Percentiles rank a stretch among this genome's conserved stretches.
phyloP scores from a whole-genome alignment of 2,113 vertebrate genomes.

The Mormyrus lacerda region DNA sequence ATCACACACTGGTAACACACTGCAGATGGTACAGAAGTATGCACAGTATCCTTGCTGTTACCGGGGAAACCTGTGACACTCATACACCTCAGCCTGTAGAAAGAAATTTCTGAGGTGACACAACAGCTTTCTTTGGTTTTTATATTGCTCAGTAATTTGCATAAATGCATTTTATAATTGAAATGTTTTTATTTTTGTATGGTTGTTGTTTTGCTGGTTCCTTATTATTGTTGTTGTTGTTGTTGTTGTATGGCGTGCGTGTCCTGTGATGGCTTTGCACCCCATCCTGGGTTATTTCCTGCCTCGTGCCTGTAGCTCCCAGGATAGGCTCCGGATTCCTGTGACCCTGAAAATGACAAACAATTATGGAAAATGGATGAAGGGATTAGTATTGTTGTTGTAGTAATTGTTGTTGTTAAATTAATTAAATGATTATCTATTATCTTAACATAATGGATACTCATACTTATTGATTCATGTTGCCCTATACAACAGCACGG shows the following conservation, averaged over 20 bases:
- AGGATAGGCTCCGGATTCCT: background rate
- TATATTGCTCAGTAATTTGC: background rate
- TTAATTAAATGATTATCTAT: background rate
- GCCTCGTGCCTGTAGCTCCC: background rate
- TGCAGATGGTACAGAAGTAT: slow-evolving; percentile 21
- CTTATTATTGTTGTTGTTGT: background rate
- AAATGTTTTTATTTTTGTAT: background rate
- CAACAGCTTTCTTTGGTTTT: background rate
- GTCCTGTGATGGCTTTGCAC: background rate
- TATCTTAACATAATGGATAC: background rate
- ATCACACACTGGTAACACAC: slow-evolving; percentile 21
- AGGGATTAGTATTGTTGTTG: background rate
- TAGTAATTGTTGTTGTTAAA: background rate
- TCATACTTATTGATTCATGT: background rate
- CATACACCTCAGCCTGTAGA: background rate
- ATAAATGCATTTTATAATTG: background rate
- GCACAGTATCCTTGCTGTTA: background rate
- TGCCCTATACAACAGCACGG: background rate
- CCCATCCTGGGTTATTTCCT: background rate
- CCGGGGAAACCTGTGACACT: background rate
- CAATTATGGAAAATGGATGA: background rate
- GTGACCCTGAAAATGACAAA: background rate
- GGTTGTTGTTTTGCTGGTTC: background rate
- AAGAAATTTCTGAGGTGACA: background rate
- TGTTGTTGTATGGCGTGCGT: background rate